phyloP scores from a whole-genome alignment of 2,113 vertebrate genomes.

The Cranoglanis bouderius region DNA sequence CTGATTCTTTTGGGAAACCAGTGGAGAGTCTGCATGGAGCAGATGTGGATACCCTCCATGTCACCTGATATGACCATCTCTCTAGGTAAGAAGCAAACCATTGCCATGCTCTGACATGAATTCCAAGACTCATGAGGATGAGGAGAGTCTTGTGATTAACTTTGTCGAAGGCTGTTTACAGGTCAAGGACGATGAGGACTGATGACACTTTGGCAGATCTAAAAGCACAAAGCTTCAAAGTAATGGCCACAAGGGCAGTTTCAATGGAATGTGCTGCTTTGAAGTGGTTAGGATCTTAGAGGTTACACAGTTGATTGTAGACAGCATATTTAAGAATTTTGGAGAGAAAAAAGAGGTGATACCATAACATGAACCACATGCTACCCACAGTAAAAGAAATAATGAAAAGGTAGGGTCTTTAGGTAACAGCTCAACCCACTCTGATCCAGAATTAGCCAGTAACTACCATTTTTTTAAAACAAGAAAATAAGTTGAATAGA shows the following conservation, averaged over 20 bases:
- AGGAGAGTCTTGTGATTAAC: neutral
- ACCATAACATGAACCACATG: neutral
- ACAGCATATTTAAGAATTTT: neutral
- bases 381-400: neutral
- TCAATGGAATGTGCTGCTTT: neutral
- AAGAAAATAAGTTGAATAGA: neutral
- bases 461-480: neutral
- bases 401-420: too few species aligned
- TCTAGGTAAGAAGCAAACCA: neutral
- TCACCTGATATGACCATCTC: neutral
- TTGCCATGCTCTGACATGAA: neutral
- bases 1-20: neutral
- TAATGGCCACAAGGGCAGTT: neutral
- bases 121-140: slow-evolving; percentile 3
- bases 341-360: neutral
- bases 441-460: neutral
- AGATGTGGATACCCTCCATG: neutral
- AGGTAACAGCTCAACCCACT: neutral
- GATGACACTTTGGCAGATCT: neutral
- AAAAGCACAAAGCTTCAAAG: neutral
- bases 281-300: neutral
- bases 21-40: neutral
- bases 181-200: neutral
- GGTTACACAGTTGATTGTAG: neutral
- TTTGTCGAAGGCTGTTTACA: neutral